A percentile compares a stretch with the other conserved stretches of the same genome.
Conservation (phyloP, 2,888 invertebrate species). For the Scaeva pyrastri region DNA sequence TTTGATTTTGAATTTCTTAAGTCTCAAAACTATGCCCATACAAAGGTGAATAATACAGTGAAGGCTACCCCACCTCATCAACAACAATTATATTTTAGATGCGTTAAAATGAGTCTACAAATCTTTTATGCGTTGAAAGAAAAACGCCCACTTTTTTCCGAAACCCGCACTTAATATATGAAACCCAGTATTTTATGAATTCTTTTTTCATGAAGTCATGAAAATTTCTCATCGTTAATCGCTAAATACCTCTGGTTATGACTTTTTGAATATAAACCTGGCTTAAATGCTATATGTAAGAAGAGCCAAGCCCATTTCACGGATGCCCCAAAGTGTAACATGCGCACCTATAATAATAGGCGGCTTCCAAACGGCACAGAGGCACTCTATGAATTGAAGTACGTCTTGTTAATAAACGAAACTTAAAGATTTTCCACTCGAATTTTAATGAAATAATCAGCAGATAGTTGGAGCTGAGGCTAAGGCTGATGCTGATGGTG, state of each 20-base stretch:
- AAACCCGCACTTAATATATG: background rate
- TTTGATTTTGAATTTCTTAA: no score
- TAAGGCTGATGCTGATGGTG: no score
- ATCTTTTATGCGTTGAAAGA: constrained; percentile 21
- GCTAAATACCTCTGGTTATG: constrained; percentile 27
- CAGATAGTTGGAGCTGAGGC: constrained; percentile 44
- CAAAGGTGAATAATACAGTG: no score
- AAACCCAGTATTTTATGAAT: constrained; percentile 3
- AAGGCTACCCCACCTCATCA: no score
- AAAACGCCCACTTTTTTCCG: constrained; percentile 3
- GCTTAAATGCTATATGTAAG: background rate
- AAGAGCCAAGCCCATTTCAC: constrained; percentile 30
- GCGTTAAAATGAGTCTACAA: background rate
- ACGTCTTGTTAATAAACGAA: constrained; percentile 10
- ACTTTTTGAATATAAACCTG: constrained; percentile 26
- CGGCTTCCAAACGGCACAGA: background rate
- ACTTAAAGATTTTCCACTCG: constrained; percentile 55
- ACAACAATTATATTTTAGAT: no score
- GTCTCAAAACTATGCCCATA: no score
- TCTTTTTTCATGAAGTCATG: background rate
- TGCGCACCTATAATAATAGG: constrained; percentile 49
- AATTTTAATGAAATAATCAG: constrained; percentile 74
- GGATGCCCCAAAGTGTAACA: constrained; percentile 60
- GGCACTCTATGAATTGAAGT: background rate
- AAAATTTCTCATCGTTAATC: constrained; percentile 29